Base-by-base conservation (phyloP, 1,140 invertebrate genomes). In the Nasonia giraulti region DNA sequence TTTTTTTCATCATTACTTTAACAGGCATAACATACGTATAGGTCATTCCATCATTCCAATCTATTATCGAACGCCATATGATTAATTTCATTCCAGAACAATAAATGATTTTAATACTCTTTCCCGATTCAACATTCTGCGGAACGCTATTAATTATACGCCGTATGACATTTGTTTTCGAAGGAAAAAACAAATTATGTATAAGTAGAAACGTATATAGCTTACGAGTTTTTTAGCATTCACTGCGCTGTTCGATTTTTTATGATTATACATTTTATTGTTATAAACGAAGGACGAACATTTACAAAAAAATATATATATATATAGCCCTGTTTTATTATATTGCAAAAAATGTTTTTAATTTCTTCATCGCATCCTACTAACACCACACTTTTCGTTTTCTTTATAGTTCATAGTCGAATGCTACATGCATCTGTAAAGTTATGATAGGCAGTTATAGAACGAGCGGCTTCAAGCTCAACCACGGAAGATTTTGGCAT, bases 81-180 rank as follows among this genome's bases (percentile, higher is more conserved):
- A 82, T 75, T 75, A 82, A 40, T 82, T 82, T 62, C 55, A 75
- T 69, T 84, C 14, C 12, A 82, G 1, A 68, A 78, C 12, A 83
- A 76, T 33, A 44, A 27, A n/a, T 47, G 10, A 55, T 55, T 79
- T 84, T 55, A 78, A 84, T 73, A 78, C 50, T 78, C 27, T 69
- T 33, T 75, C 55, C 27, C 10, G 55, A 47, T 31, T 23, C 7
- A 27, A 17, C 12, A 76, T 47, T 47, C 27, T 75, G 23, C 71
- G n/a, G 14, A 20, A 62, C 55, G 31, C 27, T 6, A 75, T 68
- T 44, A 44, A 27, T 47, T 76, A 44, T 44, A 69, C 12, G 4
- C 31, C 11, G 73, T 44, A 44, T 44, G 31, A 75, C 37, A 75
- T 75, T 75, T 33, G 6, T 33, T n/a, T 75, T 37, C 73, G 10